phyloP scores from a whole-genome alignment of 1,140 invertebrate species.

The Platyscapa corneri region DNA sequence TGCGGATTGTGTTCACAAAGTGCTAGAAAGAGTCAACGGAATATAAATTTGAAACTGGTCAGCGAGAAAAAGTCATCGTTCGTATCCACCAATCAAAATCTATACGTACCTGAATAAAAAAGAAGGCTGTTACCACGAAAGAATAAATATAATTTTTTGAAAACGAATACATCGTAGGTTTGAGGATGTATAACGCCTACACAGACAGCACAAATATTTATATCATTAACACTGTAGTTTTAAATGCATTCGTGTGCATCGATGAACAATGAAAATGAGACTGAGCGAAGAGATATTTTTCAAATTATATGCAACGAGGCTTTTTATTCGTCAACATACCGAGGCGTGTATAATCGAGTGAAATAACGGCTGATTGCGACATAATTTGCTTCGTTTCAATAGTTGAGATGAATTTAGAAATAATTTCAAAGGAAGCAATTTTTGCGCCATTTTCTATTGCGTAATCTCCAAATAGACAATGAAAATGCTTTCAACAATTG shows the following conservation, averaged over 20 bases:
- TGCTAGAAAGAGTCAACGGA: no score
- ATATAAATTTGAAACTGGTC: no score
- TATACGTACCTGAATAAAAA: constrained; percentile 5
- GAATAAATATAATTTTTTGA: neutral
- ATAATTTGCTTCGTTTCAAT: constrained; percentile 24
- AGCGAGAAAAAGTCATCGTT: no score
- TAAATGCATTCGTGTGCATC: neutral
- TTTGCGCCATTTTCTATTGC: neutral
- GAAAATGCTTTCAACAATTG: neutral
- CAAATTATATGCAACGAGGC: neutral
- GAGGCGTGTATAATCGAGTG: neutral
- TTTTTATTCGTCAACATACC: neutral
- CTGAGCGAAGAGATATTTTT: constrained; percentile 9
- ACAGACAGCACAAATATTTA: neutral
- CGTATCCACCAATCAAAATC: no score
- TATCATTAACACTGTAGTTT: neutral
- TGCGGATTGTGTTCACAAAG: no score
- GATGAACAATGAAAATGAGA: neutral
- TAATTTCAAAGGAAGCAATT: constrained; percentile 5
- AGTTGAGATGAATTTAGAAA: neutral
- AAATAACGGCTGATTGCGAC: constrained; percentile 31
- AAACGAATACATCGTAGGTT: neutral
- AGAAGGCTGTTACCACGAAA: neutral
- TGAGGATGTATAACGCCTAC: neutral
- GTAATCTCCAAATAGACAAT: neutral